A percentile compares a stretch with the other conserved stretches of the same genome.
Evolutionary conservation across 92 coral and sea anemone genomes (phyloP).

Genomic region (Virgularia gustaviana): DNA sequence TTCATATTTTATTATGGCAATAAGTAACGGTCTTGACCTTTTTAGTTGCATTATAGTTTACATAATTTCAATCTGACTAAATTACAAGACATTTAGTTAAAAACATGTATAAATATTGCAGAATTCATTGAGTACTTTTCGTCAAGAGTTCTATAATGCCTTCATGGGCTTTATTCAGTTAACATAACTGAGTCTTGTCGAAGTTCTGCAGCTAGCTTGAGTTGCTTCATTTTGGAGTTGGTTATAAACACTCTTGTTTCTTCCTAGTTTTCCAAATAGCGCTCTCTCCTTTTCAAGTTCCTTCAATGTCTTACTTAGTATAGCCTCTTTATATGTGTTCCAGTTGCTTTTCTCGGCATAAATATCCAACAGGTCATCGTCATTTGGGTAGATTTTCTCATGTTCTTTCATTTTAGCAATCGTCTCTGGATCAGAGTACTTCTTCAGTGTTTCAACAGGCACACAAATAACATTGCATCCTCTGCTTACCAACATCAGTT

Average conservation of each 20-base stretch:
- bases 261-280: conserved; percentile 7
- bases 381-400: conserved; percentile 65
- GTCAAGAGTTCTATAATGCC: too few relatives aligned
- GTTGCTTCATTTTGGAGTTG: too few relatives aligned
- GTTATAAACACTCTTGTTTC: not conserved
- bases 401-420: conserved; percentile 50
- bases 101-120: too few relatives aligned
- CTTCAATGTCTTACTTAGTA: conserved; percentile 9
- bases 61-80: too few relatives aligned
- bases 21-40: too few relatives aligned
- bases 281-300: conserved; percentile 7
- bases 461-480: conserved; percentile 87
- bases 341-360: conserved; percentile 79
- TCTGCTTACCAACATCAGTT: conserved; percentile 65
- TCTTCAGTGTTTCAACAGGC: conserved; percentile 62
- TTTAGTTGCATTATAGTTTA: too few relatives aligned
- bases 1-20: too few relatives aligned
- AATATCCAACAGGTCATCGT: conserved; percentile 61
- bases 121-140: too few relatives aligned
- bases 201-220: too few relatives aligned
- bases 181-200: too few relatives aligned
- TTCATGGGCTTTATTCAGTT: too few relatives aligned
- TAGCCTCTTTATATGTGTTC: conserved; percentile 78
- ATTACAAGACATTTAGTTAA: too few relatives aligned
- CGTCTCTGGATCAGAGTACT: conserved; percentile 63